Evolutionary conservation across 2,797 vertebrate species (phyloP), one percentile per base, ranked within the genome.

Genomic region (Dryobates pubescens): DNA sequence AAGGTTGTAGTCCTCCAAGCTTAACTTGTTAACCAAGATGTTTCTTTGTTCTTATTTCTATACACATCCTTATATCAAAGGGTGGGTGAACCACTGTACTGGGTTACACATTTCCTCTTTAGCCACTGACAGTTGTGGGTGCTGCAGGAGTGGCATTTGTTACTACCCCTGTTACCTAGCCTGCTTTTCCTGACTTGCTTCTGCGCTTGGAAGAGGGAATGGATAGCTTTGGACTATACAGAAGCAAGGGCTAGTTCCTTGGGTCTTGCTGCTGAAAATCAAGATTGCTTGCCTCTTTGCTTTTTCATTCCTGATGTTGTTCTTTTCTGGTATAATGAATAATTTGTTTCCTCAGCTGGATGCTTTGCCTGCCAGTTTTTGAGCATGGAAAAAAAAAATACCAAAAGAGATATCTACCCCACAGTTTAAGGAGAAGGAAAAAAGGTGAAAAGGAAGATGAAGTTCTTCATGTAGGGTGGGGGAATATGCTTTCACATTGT

Each of bases 121-220:
- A 22, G 6, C 30, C 6, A 0, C 26, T 9, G 24, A 2, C 7
- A 3, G 47, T 2, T 64, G 34, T 0, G 1, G 8, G 38, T n/a
- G 13, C 32, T 36, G 63, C 73, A 51, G 30, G 56, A 62, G 43
- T 3, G 27, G 6, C 1, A 2, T 81, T 77, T 43, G 61, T n/a
- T 70, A 0, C 59, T 17, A 3, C 22, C 38, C 15, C 49, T 53
- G 80, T 43, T 69, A 27, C 32, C 47, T 51, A 63, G 36, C 54
- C 65, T 86, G 69, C 51, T 88, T 18, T 54, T 79, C 81, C 36
- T 2, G 1, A 13, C 69, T 12, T 57, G 13, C 61, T 29, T 13
- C 32, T 49, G 47, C 72, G 38, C 36, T 27, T 32, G 14, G 7
- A 49, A 1, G 36, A 9, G 59, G 54, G 27, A 69, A 16, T 0